A percentile compares a stretch with the other conserved stretches of the same genome.
phyloP scores from a whole-genome alignment of 2,888 invertebrate species.

The Thelaira solivaga region DNA sequence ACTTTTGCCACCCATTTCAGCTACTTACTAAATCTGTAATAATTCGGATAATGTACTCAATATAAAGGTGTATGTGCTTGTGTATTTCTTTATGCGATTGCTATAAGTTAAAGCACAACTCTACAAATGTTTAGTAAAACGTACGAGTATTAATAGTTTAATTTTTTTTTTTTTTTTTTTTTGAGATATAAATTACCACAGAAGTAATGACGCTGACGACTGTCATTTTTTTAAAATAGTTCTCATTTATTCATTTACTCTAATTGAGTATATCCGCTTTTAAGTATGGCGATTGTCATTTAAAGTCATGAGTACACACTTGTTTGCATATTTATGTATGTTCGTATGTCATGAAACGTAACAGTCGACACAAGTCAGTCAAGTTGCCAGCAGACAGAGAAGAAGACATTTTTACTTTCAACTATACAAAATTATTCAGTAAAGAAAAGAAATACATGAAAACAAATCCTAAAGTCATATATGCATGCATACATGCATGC shows the following conservation, averaged over 20 bases:
- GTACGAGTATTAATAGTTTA: too few relatives aligned
- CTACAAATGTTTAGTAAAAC: too few relatives aligned
- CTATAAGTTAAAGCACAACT: too few relatives aligned
- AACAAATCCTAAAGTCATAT: conserved; percentile 13
- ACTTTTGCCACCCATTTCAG: background rate
- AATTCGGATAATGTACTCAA: background rate
- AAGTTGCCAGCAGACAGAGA: conserved; percentile 11
- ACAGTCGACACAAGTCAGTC: conserved; percentile 5
- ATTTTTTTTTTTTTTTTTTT: too few relatives aligned
- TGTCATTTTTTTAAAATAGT: conserved; percentile 1
- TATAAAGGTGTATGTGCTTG: too few relatives aligned
- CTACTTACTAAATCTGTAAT: background rate
- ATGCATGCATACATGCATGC: too few relatives aligned
- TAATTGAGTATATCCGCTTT: conserved; percentile 74
- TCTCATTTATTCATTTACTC: conserved; percentile 48
- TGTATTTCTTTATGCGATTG: too few relatives aligned
- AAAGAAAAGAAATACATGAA: background rate
- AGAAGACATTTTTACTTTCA: conserved; percentile 34
- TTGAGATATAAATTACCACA: conserved; percentile 60
- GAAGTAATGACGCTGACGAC: conserved; percentile 24
- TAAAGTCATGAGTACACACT: conserved; percentile 50
- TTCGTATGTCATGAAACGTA: background rate
- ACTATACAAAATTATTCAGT: conserved; percentile 23
- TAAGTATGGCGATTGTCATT: conserved; percentile 72
- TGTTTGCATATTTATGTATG: background rate